Evolutionary conservation across 1,140 invertebrate genomes (phyloP).

Genomic region (Rhagoletis zephyria): DNA sequence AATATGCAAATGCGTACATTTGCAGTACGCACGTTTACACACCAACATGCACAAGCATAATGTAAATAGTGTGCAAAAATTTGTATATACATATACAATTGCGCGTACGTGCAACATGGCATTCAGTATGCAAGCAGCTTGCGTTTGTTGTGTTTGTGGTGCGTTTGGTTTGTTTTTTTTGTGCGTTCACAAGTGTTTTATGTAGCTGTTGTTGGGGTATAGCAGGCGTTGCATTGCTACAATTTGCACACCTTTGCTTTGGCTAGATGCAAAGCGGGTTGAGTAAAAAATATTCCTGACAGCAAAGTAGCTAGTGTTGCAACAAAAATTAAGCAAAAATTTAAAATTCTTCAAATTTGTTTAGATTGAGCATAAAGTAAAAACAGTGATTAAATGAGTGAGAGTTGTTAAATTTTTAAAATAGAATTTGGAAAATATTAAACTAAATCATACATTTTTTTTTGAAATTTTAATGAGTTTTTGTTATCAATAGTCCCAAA

Average conservation of each 20-base stretch:
- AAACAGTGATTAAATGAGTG: too few species aligned
- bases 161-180: not conserved
- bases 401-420: too few species aligned
- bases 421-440: too few species aligned
- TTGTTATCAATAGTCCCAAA: too few species aligned
- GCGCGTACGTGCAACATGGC: not conserved
- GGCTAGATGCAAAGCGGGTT: not conserved
- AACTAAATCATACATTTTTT: too few species aligned
- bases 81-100: not conserved
- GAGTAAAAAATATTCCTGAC: not conserved
- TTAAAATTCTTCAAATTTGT: too few species aligned
- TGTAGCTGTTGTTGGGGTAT: not conserved
- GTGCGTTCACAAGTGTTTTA: not conserved
- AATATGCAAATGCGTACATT: constrained; percentile 43
- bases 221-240: not conserved
- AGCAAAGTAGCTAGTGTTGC: not conserved
- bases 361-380: too few species aligned
- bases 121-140: not conserved
- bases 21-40: not conserved
- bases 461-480: too few species aligned
- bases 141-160: not conserved
- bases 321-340: too few species aligned
- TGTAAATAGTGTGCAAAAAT: not conserved
- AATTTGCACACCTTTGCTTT: not conserved
- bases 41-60: not conserved